Base-by-base conservation (phyloP, 2,888 invertebrate genomes). In the Teinopalpus imperialis region DNA sequence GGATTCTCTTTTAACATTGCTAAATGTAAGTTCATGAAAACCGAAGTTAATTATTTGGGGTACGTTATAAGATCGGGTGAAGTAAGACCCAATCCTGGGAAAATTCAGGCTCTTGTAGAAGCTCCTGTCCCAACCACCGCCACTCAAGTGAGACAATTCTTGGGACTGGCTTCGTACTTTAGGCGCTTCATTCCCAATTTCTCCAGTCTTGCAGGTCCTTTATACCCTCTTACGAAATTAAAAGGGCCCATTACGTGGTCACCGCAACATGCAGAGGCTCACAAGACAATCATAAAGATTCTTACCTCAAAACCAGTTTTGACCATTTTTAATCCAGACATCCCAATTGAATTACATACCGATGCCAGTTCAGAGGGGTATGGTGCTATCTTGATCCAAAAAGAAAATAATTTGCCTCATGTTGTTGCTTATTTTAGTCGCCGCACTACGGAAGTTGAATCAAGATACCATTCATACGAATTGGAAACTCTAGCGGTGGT, bases 401-500 rank as follows among this genome's bases (percentile, higher is more conserved):
- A n/a, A 2, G 18, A 27, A 1, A 7, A 49, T 3, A 16, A 13
- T 1, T 6, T 32, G 0, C 44, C 23, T 0, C 47, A 55, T 3
- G 48, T 45, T n/a, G 42, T 53, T 1, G 53, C 35, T n/a, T 57
- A 57, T 12, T 53, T 40, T 23, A 55, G 53, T 26, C 30, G 24
- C 3, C 23, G 44, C 1, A 57, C 53, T 1, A 44, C 42, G 0
- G 29, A 34, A 6, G 37, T 43, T 0, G 55, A 56, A 21, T 35
- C 29, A 3, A 44, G 47, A 5, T 58, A 58, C 13, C 53, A 58
- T 23, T 56, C 53, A 1, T 58, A 59, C 26, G 58, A 58, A 24
- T 32, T 57, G 1, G 56, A 59, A 20, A 59, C 57, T 2, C 9
- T 59, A 6, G 56, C 57, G 0, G 54, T 58, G 3, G 53, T 59